Evolutionary conservation across 2,888 invertebrate species (phyloP).

Genomic region (Drosophila multiciliata): DNA sequence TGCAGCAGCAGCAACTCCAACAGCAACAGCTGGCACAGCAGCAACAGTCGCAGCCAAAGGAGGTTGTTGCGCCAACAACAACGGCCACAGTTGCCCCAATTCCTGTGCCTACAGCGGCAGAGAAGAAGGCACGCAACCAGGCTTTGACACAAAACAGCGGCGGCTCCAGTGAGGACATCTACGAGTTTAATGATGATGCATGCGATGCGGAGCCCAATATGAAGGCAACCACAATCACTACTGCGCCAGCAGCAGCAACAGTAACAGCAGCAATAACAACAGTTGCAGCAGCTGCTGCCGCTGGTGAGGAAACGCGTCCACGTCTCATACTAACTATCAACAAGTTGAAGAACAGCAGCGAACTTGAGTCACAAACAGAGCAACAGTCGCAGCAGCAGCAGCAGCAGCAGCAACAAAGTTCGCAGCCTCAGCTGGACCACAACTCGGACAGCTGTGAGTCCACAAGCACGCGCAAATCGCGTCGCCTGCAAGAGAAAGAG

Average conservation of each 20-base stretch:
- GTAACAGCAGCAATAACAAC: constrained; percentile 20
- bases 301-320: constrained; percentile 86
- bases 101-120: constrained; percentile 67
- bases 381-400: constrained; percentile 72
- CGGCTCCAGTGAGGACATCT: constrained; percentile 89
- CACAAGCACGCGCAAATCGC: constrained; percentile 91
- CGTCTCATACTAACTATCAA: constrained; percentile 93
- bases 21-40: constrained; percentile 64
- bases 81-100: constrained; percentile 34
- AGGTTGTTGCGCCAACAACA: constrained; percentile 7
- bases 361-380: constrained; percentile 42
- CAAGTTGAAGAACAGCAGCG: constrained; percentile 86
- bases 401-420: constrained; percentile 80
- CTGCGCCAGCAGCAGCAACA: constrained; percentile 2
- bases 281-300: constrained; percentile 31
- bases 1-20: constrained; percentile 78
- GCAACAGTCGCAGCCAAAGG: constrained; percentile 38
- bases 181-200: constrained; percentile 96
- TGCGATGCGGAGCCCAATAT: constrained; percentile 88
- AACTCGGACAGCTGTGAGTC: constrained; percentile 75
- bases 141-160: constrained; percentile 62
- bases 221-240: constrained; percentile 32
- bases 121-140: constrained; percentile 83
- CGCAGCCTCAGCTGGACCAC: constrained; percentile 35
- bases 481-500: constrained; percentile 90